Base-by-base conservation (phyloP, 1,140 invertebrate species). In the Elysia chlorotica region DNA sequence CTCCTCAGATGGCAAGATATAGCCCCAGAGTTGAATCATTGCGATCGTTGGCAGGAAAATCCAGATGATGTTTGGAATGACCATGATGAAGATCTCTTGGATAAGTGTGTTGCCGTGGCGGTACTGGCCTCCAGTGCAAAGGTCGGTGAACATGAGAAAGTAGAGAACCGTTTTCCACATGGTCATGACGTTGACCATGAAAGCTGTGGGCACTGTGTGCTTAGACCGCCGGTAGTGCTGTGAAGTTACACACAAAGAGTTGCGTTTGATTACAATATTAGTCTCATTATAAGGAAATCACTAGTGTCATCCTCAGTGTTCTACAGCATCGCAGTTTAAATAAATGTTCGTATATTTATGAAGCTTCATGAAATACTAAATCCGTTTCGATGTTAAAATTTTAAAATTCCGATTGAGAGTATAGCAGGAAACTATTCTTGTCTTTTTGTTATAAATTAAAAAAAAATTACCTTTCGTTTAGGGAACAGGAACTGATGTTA, bases 131-230 rank as follows among this genome's bases (percentile, higher is more conserved):
- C 77, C 82, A 14, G 79, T 78, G 14, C 79, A 79, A 21, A 77
- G 71, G 19, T 82, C 78, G 28, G 76, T 75, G 54, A 79, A 82
- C 78, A 80, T 81, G 5, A 79, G 57, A 56, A 84, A 77, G 53
- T 84, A 84, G 19, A 82, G 71, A 2, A 82, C 76, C 1, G 82
- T 84, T 69, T 84, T 84, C 81, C 80, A 82, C 48, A 82, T 79
- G 28, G 82, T 82, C 80, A 84, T 82, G 10, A 82, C 80, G 17
- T 71, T 76, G 19, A 84, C 82, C 0, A 75, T 81, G 73, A 81
- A 81, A 1, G 81, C 79, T 35, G 77, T 41, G 4, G 77, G 54
- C 0, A 63, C 62, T 3, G 82, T 81, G 25, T 80, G 77, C 0
- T 62, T 62, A 28, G 67, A 77, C 5, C 66, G 69, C 38, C 31